A percentile compares a stretch with the other conserved stretches of the same genome.
Evolutionary conservation across 2,888 invertebrate genomes (phyloP).

Genomic region (Agrilus mali): DNA sequence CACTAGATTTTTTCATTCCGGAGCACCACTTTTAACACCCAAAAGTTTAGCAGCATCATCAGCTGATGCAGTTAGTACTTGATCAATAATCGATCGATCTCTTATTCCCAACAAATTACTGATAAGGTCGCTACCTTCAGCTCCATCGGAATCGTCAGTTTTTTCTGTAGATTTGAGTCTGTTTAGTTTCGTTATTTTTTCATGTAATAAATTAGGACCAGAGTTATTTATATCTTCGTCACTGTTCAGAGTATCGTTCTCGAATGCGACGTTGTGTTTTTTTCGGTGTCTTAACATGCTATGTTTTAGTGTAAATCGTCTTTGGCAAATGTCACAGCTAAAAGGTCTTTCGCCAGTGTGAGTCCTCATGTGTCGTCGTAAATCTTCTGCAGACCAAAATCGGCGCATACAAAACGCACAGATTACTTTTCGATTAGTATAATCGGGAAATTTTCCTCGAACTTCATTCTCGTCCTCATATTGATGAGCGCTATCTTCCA

Average conservation of each 20-base stretch:
- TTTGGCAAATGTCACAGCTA: conserved; percentile 77
- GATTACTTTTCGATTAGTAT: conserved; percentile 76
- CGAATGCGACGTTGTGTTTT: conserved; percentile 56
- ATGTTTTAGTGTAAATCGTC: conserved; percentile 85
- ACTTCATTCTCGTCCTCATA: conserved; percentile 54
- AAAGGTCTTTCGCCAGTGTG: conserved; percentile 89
- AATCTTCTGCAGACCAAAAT: conserved; percentile 91
- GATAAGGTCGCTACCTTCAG: conserved; percentile 63
- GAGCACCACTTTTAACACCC: conserved; percentile 50
- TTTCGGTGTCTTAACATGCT: conserved; percentile 89
- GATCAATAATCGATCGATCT: conserved; percentile 74
- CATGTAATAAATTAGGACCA: conserved; percentile 8
- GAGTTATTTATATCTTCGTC: conserved; percentile 27
- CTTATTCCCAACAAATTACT: conserved; percentile 81
- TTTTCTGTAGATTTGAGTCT: conserved; percentile 33
- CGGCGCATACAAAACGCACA: conserved; percentile 88
- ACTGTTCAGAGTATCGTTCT: conserved; percentile 37
- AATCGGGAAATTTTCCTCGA: conserved; percentile 72
- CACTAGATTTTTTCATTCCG: conserved; percentile 7
- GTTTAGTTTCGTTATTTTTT: conserved; percentile 22
- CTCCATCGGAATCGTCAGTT: conserved; percentile 36
- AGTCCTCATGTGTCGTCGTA: conserved; percentile 86
- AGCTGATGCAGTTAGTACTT: conserved; percentile 66
- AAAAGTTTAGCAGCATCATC: conserved; percentile 82
- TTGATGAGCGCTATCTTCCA: conserved; percentile 29